A percentile compares a stretch with the other conserved stretches of the same genome.
These are phyloP conservation scores for Tipula helvola DNA, from an alignment of 2,888 invertebrate species.

Conservation along the genomic window DNA sequence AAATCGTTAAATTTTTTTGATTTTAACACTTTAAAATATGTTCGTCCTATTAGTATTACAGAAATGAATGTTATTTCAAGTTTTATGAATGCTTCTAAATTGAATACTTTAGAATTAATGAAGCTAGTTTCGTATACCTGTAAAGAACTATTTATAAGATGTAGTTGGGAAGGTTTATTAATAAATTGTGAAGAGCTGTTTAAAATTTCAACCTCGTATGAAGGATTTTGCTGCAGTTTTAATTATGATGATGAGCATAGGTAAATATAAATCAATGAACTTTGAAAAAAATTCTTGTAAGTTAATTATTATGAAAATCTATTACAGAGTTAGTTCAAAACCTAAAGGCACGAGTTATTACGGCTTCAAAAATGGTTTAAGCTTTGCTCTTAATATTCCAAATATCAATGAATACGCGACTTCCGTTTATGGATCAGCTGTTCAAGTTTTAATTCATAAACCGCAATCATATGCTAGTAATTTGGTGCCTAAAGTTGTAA, in stretches of 20 bases:
- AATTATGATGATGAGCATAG: neutral
- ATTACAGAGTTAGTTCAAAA: neutral
- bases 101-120: neutral
- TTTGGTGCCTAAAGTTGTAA: neutral
- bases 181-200: neutral
- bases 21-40: neutral
- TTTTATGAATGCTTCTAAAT: neutral
- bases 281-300: neutral
- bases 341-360: neutral
- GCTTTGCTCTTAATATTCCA: neutral
- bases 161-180: neutral
- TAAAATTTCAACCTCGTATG: neutral
- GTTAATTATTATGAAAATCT: neutral
- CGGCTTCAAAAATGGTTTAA: neutral
- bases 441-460: neutral
- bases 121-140: neutral
- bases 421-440: neutral
- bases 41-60: neutral
- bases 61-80: neutral
- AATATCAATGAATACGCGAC: neutral
- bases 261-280: neutral
- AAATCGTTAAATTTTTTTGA: neutral
- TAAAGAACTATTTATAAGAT: neutral
- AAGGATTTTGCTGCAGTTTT: neutral
- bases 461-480: neutral